Evolutionary conservation across 2,888 invertebrate genomes (phyloP).

Genomic region (Monopis laevigella): DNA sequence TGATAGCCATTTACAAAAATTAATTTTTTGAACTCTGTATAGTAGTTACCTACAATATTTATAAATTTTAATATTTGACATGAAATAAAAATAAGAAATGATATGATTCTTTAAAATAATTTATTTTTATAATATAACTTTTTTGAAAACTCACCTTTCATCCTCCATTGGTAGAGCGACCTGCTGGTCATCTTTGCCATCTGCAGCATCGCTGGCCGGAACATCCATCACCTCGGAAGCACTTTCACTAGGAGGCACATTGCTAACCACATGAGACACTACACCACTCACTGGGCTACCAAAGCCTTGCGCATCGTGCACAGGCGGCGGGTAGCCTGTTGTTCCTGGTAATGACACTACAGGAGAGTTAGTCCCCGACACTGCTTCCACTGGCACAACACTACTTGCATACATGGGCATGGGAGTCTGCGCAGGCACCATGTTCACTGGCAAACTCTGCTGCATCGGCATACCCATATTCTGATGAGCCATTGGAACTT

Average conservation of each 20-base stretch:
- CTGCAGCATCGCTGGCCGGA: conserved; percentile 47
- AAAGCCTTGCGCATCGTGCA: conserved; percentile 57
- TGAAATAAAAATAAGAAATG: too few species aligned
- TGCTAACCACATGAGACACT: conserved; percentile 57
- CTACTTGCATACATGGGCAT: conserved; percentile 49
- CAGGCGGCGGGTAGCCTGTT: conserved; percentile 28
- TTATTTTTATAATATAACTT: too few species aligned
- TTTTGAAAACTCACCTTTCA: conserved; percentile 59
- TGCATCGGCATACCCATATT: conserved; percentile 64
- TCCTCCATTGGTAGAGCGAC: conserved; percentile 46
- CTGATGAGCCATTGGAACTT: conserved; percentile 51
- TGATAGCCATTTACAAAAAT: too few species aligned
- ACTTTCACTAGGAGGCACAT: conserved; percentile 58
- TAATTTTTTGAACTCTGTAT: too few species aligned
- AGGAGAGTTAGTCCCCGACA: conserved; percentile 61
- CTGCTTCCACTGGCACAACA: conserved; percentile 52
- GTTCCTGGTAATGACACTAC: conserved; percentile 54
- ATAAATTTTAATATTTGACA: too few species aligned
- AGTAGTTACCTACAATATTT: too few species aligned
- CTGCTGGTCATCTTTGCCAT: conserved; percentile 54
- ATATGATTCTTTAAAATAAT: too few species aligned
- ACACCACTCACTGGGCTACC: conserved; percentile 63
- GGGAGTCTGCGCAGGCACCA: conserved; percentile 55
- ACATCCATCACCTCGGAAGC: conserved; percentile 36
- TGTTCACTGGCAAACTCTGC: conserved; percentile 53